phyloP scores from a whole-genome alignment of 2,113 vertebrate genomes.

The Nibea coibor region DNA sequence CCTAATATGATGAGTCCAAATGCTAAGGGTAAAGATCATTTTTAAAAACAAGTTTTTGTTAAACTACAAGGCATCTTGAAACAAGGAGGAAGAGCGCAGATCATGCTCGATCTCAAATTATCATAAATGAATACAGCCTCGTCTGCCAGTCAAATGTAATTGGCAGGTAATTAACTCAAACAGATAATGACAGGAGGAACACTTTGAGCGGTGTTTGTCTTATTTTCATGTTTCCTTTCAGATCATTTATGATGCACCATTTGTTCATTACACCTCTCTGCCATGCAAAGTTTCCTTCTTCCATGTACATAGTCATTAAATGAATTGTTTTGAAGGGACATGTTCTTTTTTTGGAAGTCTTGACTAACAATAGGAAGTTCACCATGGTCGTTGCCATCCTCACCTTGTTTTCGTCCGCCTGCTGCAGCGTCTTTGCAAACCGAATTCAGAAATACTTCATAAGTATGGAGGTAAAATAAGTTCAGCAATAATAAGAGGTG shows the following conservation, averaged over 20 bases:
- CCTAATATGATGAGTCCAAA: neutral
- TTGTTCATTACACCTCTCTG: slow-evolving; percentile 1
- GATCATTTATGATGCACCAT: slow-evolving; percentile 3
- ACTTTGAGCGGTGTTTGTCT: slow-evolving; percentile 24
- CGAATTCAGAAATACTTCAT: neutral
- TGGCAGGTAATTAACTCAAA: slow-evolving; percentile 21
- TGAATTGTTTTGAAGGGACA: slow-evolving; percentile 1
- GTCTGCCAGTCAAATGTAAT: slow-evolving; percentile 48
- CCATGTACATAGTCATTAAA: slow-evolving; percentile 5
- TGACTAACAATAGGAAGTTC: neutral
- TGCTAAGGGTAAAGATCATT: neutral
- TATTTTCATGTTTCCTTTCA: slow-evolving; percentile 4
- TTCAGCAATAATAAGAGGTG: slow-evolving; percentile 21
- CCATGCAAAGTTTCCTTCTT: neutral
- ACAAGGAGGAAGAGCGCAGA: neutral
- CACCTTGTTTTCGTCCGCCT: slow-evolving; percentile 12
- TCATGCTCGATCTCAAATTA: neutral
- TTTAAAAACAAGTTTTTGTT: neutral
- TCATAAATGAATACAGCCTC: slow-evolving; percentile 33
- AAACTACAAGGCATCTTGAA: neutral
- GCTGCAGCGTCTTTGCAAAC: slow-evolving; percentile 8
- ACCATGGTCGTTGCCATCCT: neutral
- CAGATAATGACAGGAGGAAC: slow-evolving; percentile 25
- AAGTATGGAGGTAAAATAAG: slow-evolving; percentile 17
- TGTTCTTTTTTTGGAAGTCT: neutral